Percentiles rank a stretch among this genome's conserved stretches.
phyloP scores from a whole-genome alignment of 2,113 vertebrate genomes.

The Brachyistius frenatus region DNA sequence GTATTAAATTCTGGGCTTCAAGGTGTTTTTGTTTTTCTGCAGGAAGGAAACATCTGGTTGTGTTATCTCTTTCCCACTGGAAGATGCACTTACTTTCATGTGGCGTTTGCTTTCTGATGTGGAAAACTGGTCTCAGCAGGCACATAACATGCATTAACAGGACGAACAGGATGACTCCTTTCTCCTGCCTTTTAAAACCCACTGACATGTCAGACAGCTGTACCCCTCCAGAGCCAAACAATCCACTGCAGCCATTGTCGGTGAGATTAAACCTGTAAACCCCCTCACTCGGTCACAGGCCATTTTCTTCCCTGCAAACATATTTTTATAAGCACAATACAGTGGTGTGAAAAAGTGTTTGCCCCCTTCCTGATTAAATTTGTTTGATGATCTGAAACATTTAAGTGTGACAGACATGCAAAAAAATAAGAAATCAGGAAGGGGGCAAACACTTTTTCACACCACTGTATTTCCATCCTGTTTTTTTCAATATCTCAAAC shows the following conservation, averaged over 20 bases:
- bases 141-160: conserved; percentile 26
- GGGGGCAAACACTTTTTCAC: too few relatives aligned
- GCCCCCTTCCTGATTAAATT: too few relatives aligned
- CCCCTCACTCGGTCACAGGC: background rate
- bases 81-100: conserved; percentile 53
- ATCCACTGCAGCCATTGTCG: conserved; percentile 42
- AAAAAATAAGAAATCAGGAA: too few relatives aligned
- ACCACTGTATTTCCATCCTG: background rate
- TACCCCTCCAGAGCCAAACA: conserved; percentile 26
- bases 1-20: background rate
- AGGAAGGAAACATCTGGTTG: conserved; percentile 69
- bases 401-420: too few relatives aligned
- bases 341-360: too few relatives aligned
- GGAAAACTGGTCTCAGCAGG: conserved; percentile 61
- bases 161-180: conserved; percentile 47
- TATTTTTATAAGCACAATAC: conserved; percentile 2
- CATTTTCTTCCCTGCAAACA: conserved; percentile 24
- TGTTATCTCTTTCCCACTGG: conserved; percentile 36
- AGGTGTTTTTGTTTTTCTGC: conserved; percentile 38
- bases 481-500: conserved; percentile 1
- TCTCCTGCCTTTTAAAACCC: conserved; percentile 31
- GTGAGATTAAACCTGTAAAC: conserved; percentile 16
- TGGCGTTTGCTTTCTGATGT: conserved; percentile 49
- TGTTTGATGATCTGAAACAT: too few relatives aligned
- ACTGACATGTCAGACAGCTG: conserved; percentile 41